Percentiles rank a stretch among this genome's conserved stretches.
Evolutionary conservation across 2,888 invertebrate species (phyloP).

Genomic region (Pollenia labialis): DNA sequence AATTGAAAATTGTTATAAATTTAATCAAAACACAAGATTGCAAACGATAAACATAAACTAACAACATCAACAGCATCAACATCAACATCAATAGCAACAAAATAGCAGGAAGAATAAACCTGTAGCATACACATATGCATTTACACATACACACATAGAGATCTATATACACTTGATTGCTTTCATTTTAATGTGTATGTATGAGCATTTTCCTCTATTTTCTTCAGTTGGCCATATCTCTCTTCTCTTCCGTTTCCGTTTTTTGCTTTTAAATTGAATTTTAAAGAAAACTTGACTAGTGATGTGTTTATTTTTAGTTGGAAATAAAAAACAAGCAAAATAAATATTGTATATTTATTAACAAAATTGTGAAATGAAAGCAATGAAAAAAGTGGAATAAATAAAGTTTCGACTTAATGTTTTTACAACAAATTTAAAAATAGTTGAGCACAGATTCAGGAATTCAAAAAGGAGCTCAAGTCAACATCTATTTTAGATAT

Average conservation of each 20-base stretch:
- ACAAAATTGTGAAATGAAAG: conserved; percentile 4
- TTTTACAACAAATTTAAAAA: neutral
- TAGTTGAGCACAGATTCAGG: no score
- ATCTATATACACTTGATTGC: conserved; percentile 13
- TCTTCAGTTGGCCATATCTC: conserved; percentile 37
- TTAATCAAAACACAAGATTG: conserved; percentile 70
- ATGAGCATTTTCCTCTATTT: neutral
- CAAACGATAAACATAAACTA: conserved; percentile 61
- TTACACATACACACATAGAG: neutral
- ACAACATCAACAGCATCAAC: conserved; percentile 61
- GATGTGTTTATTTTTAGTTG: neutral
- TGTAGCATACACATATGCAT: conserved; percentile 28
- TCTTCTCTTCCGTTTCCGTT: conserved; percentile 53
- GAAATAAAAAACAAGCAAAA: conserved; percentile 1
- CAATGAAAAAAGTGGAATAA: neutral
- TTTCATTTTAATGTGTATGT: conserved; percentile 10
- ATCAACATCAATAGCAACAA: conserved; percentile 17
- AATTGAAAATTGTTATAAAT: conserved; percentile 70
- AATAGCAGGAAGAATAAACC: conserved; percentile 42
- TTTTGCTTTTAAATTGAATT: conserved; percentile 56
- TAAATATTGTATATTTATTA: conserved; percentile 34
- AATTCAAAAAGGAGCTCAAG: no score
- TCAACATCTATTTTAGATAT: no score
- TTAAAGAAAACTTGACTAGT: conserved; percentile 43
- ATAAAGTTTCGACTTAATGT: neutral